Conservation (phyloP, 2,888 invertebrate genomes). For the Catocala fraxini region DNA sequence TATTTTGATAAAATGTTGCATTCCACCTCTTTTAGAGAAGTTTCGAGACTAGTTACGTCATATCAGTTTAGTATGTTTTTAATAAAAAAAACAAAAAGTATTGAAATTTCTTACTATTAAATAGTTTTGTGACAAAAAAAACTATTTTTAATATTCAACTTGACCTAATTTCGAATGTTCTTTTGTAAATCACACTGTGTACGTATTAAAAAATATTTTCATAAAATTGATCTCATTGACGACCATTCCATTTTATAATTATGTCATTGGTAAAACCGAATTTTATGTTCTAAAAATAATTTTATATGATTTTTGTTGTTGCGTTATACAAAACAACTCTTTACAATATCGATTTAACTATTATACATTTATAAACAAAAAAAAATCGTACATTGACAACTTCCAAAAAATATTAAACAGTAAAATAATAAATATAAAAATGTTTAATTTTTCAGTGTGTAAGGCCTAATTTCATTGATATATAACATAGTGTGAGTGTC, state of each 20-base stretch:
- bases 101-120: conserved; percentile 1
- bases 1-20: conserved; percentile 45
- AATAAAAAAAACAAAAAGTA: conserved; percentile 17
- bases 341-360: neutral
- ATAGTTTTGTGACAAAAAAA: conserved; percentile 7
- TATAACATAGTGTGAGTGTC: conserved; percentile 45
- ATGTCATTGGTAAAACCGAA: neutral
- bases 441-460: conserved; percentile 6
- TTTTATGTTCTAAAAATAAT: too few species aligned
- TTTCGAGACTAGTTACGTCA: conserved; percentile 38
- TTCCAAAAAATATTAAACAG: too few species aligned
- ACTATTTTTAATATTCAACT: conserved; percentile 6
- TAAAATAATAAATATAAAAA: too few species aligned
- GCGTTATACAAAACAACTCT: neutral
- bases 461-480: conserved; percentile 26
- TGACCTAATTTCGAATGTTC: conserved; percentile 42
- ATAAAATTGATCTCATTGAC: conserved; percentile 50
- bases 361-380: too few species aligned
- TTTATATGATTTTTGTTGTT: neutral
- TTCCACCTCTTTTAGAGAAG: conserved; percentile 27
- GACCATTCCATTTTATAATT: conserved; percentile 37
- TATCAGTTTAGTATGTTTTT: conserved; percentile 41
- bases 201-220: conserved; percentile 29
- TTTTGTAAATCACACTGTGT: conserved; percentile 40
- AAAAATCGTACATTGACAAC: too few species aligned